Evolutionary conservation across 2,113 vertebrate genomes (phyloP), one percentile per base, ranked within the genome.

Genomic region (Prunella himalayana): DNA sequence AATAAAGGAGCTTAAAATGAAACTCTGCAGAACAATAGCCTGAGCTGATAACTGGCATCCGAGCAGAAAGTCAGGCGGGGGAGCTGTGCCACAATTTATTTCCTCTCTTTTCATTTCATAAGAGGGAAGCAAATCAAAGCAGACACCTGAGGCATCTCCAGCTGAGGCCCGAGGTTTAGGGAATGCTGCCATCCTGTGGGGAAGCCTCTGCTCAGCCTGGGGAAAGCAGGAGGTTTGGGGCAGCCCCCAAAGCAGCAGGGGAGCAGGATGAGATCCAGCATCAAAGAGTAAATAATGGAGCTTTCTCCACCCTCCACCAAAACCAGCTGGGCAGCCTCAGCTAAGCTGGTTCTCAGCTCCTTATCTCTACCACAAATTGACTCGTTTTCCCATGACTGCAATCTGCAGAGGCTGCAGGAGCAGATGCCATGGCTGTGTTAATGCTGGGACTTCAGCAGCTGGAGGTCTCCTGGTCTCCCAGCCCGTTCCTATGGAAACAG

Each of bases 111-210:
- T 87, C 69, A 45, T 93, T 82, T 91, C 59, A 17, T 53, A 65
- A 79, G 79, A 63, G 68, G 20, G 51, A 88, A 61, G 56, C 35
- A 39, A 88, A 65, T 77, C 82, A 77, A 65, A 71, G 57, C 59
- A 44, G 76, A 27, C 65, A 77, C 64, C 64, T 80, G 61, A 76
- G 72, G 83, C 63, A 75, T 31, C 89, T 44, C 65, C 25, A 5
- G 78, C 42, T 8, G n/a, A 57, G 0, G 9, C 49, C 1, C 64
- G 53, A 82, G 66, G 12, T 82, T 78, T 53, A 84, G 95, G 28
- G 21, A 77, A 97, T 95, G 82, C 98, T 97, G 98, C 98, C 97
- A 96, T 88, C 97, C 61, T 76, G 96, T 10, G 97, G 97, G 82
- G 89, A 82, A 28, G 9, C 60, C 61, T 61, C 47, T 13, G 47